Evolutionary conservation across 2,888 invertebrate genomes (phyloP).

Genomic region (Lasioglossum figueresi): DNA sequence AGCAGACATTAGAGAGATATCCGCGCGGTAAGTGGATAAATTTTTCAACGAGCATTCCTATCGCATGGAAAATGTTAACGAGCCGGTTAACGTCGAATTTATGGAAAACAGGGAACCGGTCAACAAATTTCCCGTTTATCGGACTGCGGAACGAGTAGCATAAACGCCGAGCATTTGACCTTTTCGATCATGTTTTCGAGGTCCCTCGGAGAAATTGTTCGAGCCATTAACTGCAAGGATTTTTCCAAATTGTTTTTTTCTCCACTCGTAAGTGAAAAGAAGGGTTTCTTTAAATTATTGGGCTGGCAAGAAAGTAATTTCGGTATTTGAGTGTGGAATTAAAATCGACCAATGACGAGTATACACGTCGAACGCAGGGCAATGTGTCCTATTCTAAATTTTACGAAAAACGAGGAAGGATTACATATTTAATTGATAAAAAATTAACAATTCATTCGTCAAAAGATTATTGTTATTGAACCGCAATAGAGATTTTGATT

Average conservation of each 20-base stretch:
- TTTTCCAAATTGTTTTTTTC: neutral
- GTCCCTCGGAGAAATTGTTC: neutral
- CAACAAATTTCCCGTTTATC: slow-evolving; percentile 4
- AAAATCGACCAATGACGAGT: no score
- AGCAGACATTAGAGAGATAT: neutral
- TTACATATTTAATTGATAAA: no score
- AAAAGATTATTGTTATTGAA: no score
- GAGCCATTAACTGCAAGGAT: neutral
- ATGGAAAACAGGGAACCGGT: neutral
- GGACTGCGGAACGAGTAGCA: neutral
- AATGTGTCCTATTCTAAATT: no score
- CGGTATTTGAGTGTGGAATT: no score
- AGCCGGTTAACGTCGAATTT: neutral
- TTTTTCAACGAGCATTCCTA: neutral
- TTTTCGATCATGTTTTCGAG: neutral
- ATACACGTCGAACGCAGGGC: no score
- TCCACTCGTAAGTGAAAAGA: no score
- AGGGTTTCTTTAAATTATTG: neutral
- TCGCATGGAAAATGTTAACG: neutral
- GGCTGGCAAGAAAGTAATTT: no score
- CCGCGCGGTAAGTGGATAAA: neutral
- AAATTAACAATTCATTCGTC: no score
- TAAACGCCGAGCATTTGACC: neutral
- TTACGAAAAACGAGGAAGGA: no score
- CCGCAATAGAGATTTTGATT: no score